Base-by-base conservation (phyloP, 2,797 vertebrate species). In the Aphelocoma californica region DNA sequence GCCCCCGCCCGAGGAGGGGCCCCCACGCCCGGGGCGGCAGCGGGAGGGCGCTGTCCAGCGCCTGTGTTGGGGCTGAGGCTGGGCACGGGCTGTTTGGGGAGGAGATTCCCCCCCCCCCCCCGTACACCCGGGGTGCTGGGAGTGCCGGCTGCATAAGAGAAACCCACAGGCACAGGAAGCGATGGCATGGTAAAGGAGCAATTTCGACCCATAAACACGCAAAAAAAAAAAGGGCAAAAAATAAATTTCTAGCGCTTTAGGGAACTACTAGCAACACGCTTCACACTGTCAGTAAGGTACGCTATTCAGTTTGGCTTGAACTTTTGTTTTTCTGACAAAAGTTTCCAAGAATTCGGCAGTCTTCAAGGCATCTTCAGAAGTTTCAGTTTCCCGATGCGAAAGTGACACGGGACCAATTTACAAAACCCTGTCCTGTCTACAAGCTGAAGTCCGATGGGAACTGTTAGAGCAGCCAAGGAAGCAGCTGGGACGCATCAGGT, bases 151-250 rank as follows among this genome's bases (percentile, higher is more conserved):
- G 36, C n/a, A 20, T 5, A 21, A 14, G 3, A 3, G 40, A 38
- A 53, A 25, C 8, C 5, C 7, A 6, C 28, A 7, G 10, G n/a
- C 28, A 24, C 26, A 28, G 23, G 24, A 14, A 32, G 24, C 15
- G 2, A 9, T 2, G 48, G 8, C 1, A 2, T 1, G 34, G 24
- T 26, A 6, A 1, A 11, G 6, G 23, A 65, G 38, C 10, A n/a
- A 2, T 29, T 42, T 31, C 11, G 3, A 20, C 12, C 20, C 5
- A 1, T 29, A 53, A 47, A 14, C 38, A 29, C 2, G 7, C 1
- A 40, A 61, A 32, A 54, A 15, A 15, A 34, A 26, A 54, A 15
- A 26, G 19, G 14, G 4, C 8, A 15, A 20, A 18, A 2, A 5
- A 12, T 6, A 9, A 24, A 50, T 26, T 29, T 9, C 34, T 7